Percentiles rank a stretch among this genome's conserved stretches.
Evolutionary conservation across 2,113 vertebrate genomes (phyloP).

Genomic region (Callithrix jacchus): DNA sequence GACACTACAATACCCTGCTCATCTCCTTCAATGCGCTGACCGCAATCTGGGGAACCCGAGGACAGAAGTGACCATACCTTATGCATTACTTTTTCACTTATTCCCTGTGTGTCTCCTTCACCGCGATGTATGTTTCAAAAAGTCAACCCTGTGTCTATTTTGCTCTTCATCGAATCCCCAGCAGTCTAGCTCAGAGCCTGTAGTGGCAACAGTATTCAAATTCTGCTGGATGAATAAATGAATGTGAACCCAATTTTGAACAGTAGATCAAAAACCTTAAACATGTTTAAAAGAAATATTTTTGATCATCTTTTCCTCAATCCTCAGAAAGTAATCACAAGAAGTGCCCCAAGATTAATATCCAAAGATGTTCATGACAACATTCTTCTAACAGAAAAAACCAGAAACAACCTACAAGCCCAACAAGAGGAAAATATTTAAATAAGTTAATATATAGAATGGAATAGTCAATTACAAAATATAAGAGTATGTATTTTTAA

Average conservation of each 20-base stretch:
- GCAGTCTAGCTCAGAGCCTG: background rate
- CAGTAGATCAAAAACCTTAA: background rate
- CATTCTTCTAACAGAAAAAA: background rate
- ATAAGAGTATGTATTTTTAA: background rate
- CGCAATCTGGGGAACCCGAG: too few relatives aligned
- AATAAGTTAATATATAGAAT: background rate
- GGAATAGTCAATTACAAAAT: background rate
- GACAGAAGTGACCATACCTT: background rate
- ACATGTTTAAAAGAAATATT: background rate
- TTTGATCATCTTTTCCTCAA: background rate
- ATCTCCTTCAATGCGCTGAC: background rate
- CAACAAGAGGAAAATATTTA: background rate
- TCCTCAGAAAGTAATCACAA: constrained; percentile 1
- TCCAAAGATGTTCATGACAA: background rate
- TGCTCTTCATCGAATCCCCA: background rate
- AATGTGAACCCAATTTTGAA: background rate
- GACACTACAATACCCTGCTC: background rate
- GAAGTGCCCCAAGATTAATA: background rate
- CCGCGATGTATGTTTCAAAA: background rate
- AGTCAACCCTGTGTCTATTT: background rate
- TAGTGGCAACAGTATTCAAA: background rate
- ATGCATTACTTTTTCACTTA: background rate
- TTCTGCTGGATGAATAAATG: background rate
- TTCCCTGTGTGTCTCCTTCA: background rate
- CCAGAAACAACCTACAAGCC: background rate